These are phyloP conservation scores for Micrasema longulum DNA, from an alignment of 1,140 invertebrate species.

Conservation along the genomic window DNA sequence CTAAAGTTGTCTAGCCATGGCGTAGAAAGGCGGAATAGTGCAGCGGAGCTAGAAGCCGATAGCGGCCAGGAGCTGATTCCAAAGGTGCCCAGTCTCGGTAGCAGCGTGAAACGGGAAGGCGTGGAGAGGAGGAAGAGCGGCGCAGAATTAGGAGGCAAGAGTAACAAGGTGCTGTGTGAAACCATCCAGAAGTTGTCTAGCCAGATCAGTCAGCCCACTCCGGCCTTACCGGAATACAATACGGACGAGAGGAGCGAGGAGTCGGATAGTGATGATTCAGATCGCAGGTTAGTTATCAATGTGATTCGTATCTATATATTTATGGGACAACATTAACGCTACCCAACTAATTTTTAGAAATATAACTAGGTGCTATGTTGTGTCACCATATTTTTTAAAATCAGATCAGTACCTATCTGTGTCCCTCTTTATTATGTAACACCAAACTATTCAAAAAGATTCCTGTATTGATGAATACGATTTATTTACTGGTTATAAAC, in stretches of 20 bases:
- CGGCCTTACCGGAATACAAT: slow-evolving; percentile 59
- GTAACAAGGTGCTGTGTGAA: slow-evolving; percentile 71
- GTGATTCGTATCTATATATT: too few relatives aligned
- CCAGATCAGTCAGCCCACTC: slow-evolving; percentile 65
- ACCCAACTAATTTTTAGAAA: too few relatives aligned
- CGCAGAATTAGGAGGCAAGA: slow-evolving; percentile 60
- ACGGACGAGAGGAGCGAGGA: slow-evolving; percentile 64
- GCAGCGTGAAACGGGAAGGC: slow-evolving; percentile 50
- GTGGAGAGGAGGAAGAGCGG: slow-evolving; percentile 49
- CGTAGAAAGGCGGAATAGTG: too few relatives aligned
- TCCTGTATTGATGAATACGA: too few relatives aligned
- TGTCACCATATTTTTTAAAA: too few relatives aligned
- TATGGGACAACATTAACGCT: too few relatives aligned
- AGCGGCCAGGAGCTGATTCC: slow-evolving; percentile 73
- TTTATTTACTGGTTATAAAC: too few relatives aligned
- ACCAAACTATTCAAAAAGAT: too few relatives aligned
- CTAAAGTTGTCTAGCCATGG: too few relatives aligned
- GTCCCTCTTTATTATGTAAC: too few relatives aligned
- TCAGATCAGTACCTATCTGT: too few relatives aligned
- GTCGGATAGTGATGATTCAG: slow-evolving; percentile 79
- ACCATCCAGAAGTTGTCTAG: slow-evolving; percentile 71
- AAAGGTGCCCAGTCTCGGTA: slow-evolving; percentile 68
- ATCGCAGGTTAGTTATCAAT: slow-evolving; percentile 69
- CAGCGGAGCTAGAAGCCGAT: slow-evolving; percentile 57
- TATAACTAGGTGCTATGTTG: too few relatives aligned